phyloP scores from a whole-genome alignment of 2,888 invertebrate species.

The Dioctria linearis region DNA sequence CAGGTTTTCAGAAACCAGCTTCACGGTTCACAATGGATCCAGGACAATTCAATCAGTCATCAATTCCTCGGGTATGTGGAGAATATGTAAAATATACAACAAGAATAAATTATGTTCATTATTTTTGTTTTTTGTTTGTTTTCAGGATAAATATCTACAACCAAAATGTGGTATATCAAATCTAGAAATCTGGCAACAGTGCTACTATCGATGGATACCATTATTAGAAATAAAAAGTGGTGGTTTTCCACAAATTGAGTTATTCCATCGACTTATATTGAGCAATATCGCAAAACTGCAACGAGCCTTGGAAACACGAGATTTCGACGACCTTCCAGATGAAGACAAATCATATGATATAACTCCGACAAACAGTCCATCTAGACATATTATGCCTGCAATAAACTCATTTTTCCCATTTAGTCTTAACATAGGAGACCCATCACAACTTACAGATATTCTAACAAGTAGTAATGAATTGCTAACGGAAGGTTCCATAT shows the following conservation, averaged over 20 bases:
- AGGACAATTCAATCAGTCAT: slow-evolving; percentile 62
- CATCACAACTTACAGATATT: slow-evolving; percentile 69
- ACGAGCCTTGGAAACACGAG: slow-evolving; percentile 68
- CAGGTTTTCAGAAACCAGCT: slow-evolving; percentile 63
- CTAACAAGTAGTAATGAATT: slow-evolving; percentile 68
- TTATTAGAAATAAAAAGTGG: slow-evolving; percentile 78
- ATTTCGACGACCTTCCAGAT: slow-evolving; percentile 68
- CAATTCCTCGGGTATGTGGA: slow-evolving; percentile 64
- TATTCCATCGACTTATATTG: slow-evolving; percentile 68
- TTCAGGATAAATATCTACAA: slow-evolving; percentile 68
- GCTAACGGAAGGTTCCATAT: slow-evolving; percentile 68
- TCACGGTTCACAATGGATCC: slow-evolving; percentile 59
- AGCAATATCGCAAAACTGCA: slow-evolving; percentile 70
- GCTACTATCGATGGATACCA: slow-evolving; percentile 91
- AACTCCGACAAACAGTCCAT: slow-evolving; percentile 63
- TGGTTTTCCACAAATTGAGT: slow-evolving; percentile 70
- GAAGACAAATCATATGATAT: slow-evolving; percentile 58
- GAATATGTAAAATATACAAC: not conserved
- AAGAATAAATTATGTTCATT: too few species aligned
- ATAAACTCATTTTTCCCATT: slow-evolving; percentile 71
- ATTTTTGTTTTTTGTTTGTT: not conserved
- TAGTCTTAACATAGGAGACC: slow-evolving; percentile 66
- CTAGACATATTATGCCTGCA: slow-evolving; percentile 63
- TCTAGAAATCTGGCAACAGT: slow-evolving; percentile 87
- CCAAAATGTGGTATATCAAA: slow-evolving; percentile 74